Evolutionary conservation across 2,888 invertebrate species (phyloP).

Genomic region (Mesopsocus fuscifrons): DNA sequence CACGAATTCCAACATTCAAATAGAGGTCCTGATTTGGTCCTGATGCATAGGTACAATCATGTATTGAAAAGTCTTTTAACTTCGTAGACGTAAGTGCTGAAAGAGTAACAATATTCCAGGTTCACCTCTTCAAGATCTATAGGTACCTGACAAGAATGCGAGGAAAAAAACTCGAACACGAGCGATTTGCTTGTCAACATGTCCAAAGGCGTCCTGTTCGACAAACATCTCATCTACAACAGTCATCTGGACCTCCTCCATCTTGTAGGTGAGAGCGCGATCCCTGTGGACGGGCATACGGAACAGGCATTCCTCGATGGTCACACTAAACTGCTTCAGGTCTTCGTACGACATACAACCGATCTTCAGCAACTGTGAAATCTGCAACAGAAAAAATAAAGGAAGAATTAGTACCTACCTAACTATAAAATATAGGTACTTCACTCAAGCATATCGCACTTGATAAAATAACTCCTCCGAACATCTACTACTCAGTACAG

Average conservation of each 20-base stretch:
- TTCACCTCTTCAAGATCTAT: too few species aligned
- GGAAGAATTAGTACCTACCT: background rate
- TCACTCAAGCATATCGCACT: too few species aligned
- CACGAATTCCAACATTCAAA: too few species aligned
- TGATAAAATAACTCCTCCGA: too few species aligned
- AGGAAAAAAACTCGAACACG: slow-evolving; percentile 89
- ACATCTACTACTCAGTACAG: too few species aligned
- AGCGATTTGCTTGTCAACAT: slow-evolving; percentile 76
- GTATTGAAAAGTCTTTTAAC: too few species aligned
- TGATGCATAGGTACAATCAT: too few species aligned
- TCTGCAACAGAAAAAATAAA: slow-evolving; percentile 29
- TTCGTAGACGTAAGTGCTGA: too few species aligned
- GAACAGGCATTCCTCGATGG: slow-evolving; percentile 86
- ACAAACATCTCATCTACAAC: slow-evolving; percentile 85
- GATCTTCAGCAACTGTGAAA: slow-evolving; percentile 88
- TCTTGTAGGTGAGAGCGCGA: slow-evolving; percentile 77
- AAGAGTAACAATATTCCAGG: too few species aligned
- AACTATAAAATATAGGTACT: too few species aligned
- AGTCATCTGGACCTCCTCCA: slow-evolving; percentile 88
- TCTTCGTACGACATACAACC: slow-evolving; percentile 80
- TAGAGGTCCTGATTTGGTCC: too few species aligned
- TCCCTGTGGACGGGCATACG: slow-evolving; percentile 67
- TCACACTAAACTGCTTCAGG: slow-evolving; percentile 76
- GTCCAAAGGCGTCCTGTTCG: slow-evolving; percentile 70
- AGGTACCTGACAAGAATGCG: slow-evolving; percentile 83